Conservation (phyloP, 2,888 invertebrate genomes). For the Taphrorychus bicolor region DNA sequence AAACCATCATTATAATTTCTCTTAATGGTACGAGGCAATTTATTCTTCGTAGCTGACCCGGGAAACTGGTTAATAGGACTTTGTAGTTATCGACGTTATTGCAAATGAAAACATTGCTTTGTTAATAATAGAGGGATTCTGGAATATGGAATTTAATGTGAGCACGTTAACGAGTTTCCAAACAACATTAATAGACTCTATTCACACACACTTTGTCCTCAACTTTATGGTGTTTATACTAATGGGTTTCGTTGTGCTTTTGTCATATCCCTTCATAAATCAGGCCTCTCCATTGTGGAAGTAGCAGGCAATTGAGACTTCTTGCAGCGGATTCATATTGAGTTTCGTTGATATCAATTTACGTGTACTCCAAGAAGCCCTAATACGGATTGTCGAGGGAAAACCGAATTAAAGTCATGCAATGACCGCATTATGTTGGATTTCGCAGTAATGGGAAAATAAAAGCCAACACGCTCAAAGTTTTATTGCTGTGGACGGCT, state of each 20-base stretch:
- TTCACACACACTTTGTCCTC: neutral
- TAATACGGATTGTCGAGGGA: constrained; percentile 12
- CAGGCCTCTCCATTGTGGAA: neutral
- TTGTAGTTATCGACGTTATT: constrained; percentile 1
- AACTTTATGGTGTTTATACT: neutral
- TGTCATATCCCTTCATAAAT: neutral
- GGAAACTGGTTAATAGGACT: constrained; percentile 4
- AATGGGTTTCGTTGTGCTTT: neutral
- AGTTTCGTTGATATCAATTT: neutral
- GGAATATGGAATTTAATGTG: constrained; percentile 2
- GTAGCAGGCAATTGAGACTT: too few species aligned
- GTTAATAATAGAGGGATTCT: neutral
- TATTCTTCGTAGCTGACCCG: neutral
- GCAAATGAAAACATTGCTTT: neutral
- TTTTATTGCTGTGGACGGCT: constrained; percentile 17
- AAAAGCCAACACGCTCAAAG: constrained; percentile 30
- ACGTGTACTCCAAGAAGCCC: neutral
- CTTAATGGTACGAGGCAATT: neutral
- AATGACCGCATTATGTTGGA: constrained; percentile 24
- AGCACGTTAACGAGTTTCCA: neutral
- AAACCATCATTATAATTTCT: constrained; percentile 1
- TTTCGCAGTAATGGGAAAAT: constrained; percentile 25
- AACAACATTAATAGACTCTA: neutral
- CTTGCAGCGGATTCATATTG: too few species aligned
- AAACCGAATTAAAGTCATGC: constrained; percentile 33